Base-by-base conservation (phyloP, 2,797 vertebrate species). In the Lutjanus argentimaculatus region DNA sequence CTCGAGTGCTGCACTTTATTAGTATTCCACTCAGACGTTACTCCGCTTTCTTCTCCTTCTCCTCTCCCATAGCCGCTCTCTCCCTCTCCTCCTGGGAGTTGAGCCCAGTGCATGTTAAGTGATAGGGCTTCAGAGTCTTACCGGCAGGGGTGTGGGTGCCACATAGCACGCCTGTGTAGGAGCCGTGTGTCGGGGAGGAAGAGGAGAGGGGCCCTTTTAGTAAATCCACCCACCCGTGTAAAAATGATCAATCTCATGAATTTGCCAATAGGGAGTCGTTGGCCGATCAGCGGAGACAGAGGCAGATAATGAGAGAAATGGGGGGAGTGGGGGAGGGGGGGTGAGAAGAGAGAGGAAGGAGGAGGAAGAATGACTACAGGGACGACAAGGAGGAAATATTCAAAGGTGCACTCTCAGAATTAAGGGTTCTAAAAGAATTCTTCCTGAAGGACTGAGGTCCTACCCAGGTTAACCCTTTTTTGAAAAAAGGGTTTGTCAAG, bases 61-160 rank as follows among this genome's bases (percentile, higher is more conserved):
- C 86, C 75, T 61, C 72, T 80, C 75, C 67, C 90, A 82, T 59
- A 85, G 85, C 75, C 75, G 12, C 74, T 36, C 68, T 48, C 69
- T 36, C 68, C 46, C 72, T 90, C 83, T 64, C 78, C 89, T 92
- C 88, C 81, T 85, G 86, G 89, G 91, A 88, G 90, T 86, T 70
- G 78, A 91, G 87, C 90, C 89, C 88, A 87, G 88, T 90, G 91
- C 92, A 93, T 94, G 91, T 91, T 91, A 93, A 93, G 92, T 91
- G 92, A 93, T 91, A 85, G 86, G 87, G 86, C 83, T 90, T 89
- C 83, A 73, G 82, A 88, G 86, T 85, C 84, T 90, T 80, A 88
- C 82, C 65, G 70, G 91, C 85, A 80, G 77, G 86, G 83, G 63
- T 80, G 83, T 79, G 83, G 85, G 87, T 90, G 83, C 86, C 84